phyloP scores from a whole-genome alignment of 2,888 invertebrate species.

The Apodemia mormo region DNA sequence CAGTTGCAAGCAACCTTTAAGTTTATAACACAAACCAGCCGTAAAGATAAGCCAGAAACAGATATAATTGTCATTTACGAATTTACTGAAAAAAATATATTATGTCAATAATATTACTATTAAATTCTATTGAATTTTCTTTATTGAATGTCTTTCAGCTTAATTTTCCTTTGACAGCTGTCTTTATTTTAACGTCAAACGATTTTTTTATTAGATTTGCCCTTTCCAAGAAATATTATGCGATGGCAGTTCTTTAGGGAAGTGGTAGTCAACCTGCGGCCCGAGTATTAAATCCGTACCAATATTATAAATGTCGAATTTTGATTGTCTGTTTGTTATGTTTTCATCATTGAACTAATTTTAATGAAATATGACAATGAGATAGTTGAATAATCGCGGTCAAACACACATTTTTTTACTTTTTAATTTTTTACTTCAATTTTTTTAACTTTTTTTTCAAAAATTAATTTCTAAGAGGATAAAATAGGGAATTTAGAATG shows the following conservation, averaged over 20 bases:
- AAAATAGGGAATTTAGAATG: no score
- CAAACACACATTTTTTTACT: no score
- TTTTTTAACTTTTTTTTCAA: no score
- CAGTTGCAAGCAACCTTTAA: background rate
- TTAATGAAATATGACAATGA: no score
- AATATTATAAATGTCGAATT: no score
- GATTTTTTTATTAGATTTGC: slow-evolving; percentile 31
- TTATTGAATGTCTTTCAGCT: slow-evolving; percentile 26
- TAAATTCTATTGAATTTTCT: background rate
- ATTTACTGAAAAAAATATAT: background rate
- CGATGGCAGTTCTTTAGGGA: background rate
- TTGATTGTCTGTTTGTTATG: no score
- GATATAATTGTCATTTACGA: background rate
- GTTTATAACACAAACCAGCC: background rate
- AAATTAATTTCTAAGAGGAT: no score
- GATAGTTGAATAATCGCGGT: no score
- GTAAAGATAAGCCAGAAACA: background rate
- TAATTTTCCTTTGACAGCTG: slow-evolving; percentile 31
- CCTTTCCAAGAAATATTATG: slow-evolving; percentile 16
- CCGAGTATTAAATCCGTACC: background rate
- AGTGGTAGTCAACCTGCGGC: background rate
- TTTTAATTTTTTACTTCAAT: no score
- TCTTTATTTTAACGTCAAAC: slow-evolving; percentile 30
- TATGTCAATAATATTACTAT: background rate
- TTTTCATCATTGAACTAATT: no score